phyloP scores from a whole-genome alignment of 2,888 invertebrate species.

The Charanyca ferruginea region DNA sequence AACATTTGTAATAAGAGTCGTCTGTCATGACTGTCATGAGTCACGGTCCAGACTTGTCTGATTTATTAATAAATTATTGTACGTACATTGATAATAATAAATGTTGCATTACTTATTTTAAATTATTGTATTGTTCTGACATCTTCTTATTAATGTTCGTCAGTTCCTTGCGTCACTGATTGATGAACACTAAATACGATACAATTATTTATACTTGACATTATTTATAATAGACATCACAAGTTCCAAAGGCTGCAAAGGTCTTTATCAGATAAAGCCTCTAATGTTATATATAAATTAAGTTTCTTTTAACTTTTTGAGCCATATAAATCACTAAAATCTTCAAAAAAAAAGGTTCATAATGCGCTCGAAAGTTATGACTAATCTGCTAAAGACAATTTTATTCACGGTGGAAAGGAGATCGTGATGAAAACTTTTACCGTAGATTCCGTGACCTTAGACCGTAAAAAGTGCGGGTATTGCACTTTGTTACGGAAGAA shows the following conservation, averaged over 20 bases:
- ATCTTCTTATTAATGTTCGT: not conserved
- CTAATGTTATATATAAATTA: not conserved
- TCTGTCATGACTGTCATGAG: not conserved
- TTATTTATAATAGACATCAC: no score
- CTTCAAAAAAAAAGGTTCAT: not conserved
- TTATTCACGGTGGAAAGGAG: no score
- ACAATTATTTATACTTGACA: not conserved
- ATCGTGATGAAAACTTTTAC: no score
- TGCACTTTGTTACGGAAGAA: no score
- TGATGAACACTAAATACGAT: not conserved
- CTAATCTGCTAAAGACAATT: no score
- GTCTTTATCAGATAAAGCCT: not conserved
- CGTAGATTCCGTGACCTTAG: no score
- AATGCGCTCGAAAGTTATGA: no score
- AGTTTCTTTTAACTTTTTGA: not conserved
- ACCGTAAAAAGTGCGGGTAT: no score
- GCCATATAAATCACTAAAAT: not conserved
- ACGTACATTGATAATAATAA: not conserved
- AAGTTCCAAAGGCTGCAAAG: not conserved
- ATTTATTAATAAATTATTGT: not conserved
- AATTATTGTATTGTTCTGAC: not conserved
- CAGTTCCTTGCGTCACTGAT: not conserved
- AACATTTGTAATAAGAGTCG: not conserved
- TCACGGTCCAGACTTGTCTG: not conserved
- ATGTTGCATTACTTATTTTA: slow-evolving; percentile 14